Conservation (phyloP, 2,888 invertebrate genomes). For the Stenichneumon culpator region DNA sequence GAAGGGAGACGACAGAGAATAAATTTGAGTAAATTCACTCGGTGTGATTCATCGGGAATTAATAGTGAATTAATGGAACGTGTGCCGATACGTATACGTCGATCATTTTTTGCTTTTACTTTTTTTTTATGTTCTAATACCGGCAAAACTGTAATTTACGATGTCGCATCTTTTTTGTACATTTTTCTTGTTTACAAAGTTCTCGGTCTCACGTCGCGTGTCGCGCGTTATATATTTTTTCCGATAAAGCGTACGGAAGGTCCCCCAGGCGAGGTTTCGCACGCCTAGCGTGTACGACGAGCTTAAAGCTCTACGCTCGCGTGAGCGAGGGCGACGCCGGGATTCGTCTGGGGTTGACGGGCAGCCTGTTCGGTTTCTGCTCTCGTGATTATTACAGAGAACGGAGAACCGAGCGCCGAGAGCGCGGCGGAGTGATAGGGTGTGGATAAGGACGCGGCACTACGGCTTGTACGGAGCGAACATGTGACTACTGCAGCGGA, state of each 20-base stretch:
- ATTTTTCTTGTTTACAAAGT: slow-evolving; percentile 20
- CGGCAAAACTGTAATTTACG: slow-evolving; percentile 11
- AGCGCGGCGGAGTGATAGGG: slow-evolving; percentile 59
- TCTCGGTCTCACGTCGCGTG: slow-evolving; percentile 50
- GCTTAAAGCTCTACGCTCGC: slow-evolving; percentile 70
- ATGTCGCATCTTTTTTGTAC: background rate
- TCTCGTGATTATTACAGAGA: slow-evolving; percentile 45
- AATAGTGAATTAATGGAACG: slow-evolving; percentile 5
- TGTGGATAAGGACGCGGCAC: slow-evolving; percentile 67
- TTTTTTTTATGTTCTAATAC: background rate
- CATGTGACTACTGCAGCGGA: slow-evolving; percentile 65
- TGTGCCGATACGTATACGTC: background rate
- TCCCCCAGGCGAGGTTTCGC: slow-evolving; percentile 46
- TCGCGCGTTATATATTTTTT: slow-evolving; percentile 37
- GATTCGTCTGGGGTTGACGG: slow-evolving; percentile 75
- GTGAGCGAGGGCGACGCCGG: slow-evolving; percentile 71
- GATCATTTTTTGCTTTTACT: background rate
- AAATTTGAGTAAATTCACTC: slow-evolving; percentile 63
- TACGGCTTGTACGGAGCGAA: slow-evolving; percentile 51
- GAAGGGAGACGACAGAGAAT: slow-evolving; percentile 56
- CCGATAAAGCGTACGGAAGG: slow-evolving; percentile 24
- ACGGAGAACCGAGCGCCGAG: slow-evolving; percentile 35
- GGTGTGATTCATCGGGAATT: slow-evolving; percentile 4
- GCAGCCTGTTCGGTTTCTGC: slow-evolving; percentile 55
- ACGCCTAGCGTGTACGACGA: slow-evolving; percentile 58